A percentile compares a stretch with the other conserved stretches of the same genome.
Conservation (phyloP, 1,140 invertebrate species). For the Eufriesea mexicana region DNA sequence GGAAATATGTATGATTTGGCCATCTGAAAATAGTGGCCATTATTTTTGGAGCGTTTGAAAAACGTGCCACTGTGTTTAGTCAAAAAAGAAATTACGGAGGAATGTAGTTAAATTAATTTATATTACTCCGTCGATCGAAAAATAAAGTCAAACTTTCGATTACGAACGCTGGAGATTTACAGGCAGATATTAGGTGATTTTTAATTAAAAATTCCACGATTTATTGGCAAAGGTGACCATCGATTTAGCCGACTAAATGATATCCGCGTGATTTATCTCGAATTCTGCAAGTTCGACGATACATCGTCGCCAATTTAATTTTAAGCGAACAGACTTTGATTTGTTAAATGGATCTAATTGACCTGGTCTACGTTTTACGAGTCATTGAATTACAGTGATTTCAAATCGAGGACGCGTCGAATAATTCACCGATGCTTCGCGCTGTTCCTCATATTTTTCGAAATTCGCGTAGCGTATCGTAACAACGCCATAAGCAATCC, state of each 20-base stretch:
- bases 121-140: no score
- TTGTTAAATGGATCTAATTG: slow-evolving; percentile 25
- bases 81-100: no score
- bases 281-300: background rate
- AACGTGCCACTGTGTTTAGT: no score
- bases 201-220: background rate
- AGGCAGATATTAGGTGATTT: background rate
- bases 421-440: background rate
- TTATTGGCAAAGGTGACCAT: background rate
- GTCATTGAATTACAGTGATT: background rate
- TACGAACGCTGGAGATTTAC: background rate
- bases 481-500: background rate
- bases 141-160: background rate
- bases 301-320: background rate
- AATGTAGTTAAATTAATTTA: no score
- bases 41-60: no score
- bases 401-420: background rate
- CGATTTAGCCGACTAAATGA: background rate
- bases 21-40: no score
- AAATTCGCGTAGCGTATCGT: background rate
- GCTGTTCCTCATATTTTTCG: no score
- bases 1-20: no score
- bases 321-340: slow-evolving; percentile 13
- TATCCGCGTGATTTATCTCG: background rate
- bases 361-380: background rate